phyloP scores from a whole-genome alignment of 2,113 vertebrate species.

The Acanthochromis polyacanthus region DNA sequence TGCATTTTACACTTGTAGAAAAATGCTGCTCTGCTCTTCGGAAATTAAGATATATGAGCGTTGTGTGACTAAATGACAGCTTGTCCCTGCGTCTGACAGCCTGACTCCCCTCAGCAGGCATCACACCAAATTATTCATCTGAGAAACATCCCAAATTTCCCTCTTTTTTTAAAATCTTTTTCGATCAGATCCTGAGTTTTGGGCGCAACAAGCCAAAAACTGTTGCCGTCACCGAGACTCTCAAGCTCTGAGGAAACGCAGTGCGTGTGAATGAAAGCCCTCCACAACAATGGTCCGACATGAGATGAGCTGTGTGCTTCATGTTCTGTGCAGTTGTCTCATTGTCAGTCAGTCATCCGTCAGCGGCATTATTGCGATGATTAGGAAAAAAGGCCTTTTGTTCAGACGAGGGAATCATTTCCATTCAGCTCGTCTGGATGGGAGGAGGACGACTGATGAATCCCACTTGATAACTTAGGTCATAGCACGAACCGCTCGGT shows the following conservation, averaged over 20 bases:
- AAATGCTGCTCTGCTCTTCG: background rate
- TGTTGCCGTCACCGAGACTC: slow-evolving; percentile 1
- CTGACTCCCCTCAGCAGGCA: slow-evolving; percentile 17
- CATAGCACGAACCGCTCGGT: slow-evolving; percentile 13
- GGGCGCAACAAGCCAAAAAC: slow-evolving; percentile 9
- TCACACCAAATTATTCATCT: slow-evolving; percentile 53
- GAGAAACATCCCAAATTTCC: slow-evolving; percentile 22
- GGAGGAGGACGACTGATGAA: slow-evolving; percentile 23
- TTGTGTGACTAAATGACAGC: slow-evolving; percentile 42
- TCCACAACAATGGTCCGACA: slow-evolving; percentile 56
- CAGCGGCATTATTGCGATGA: slow-evolving; percentile 66
- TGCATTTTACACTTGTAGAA: slow-evolving; percentile 24
- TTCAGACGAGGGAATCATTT: slow-evolving; percentile 52
- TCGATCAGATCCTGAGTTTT: slow-evolving; percentile 14
- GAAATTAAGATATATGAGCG: slow-evolving; percentile 12
- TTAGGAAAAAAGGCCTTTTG: slow-evolving; percentile 69
- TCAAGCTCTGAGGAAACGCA: background rate
- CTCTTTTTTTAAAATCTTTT: background rate
- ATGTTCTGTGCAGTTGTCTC: slow-evolving; percentile 49
- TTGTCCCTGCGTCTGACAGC: slow-evolving; percentile 38
- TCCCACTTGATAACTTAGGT: slow-evolving; percentile 43
- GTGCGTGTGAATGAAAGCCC: slow-evolving; percentile 44
- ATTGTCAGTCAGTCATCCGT: slow-evolving; percentile 78
- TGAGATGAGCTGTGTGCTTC: slow-evolving; percentile 64
- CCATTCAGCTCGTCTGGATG: slow-evolving; percentile 40